Evolutionary conservation across 2,888 invertebrate genomes (phyloP).

Genomic region (Euspilapteryx auroguttella): DNA sequence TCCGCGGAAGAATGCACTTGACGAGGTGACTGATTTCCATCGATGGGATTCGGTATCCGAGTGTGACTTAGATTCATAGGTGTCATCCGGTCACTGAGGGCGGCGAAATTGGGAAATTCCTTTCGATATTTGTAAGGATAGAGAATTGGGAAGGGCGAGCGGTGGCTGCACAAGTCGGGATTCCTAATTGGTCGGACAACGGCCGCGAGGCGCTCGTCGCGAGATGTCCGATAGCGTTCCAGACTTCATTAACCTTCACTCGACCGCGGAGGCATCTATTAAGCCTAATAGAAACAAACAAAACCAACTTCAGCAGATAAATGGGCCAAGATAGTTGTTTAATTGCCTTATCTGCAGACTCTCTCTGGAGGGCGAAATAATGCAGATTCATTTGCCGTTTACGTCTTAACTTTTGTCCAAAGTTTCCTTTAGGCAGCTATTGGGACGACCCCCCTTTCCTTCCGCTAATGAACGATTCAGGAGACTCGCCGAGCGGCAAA

Average conservation of each 20-base stretch:
- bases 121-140: constrained; percentile 17
- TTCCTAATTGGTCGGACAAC: neutral
- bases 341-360: constrained; percentile 41
- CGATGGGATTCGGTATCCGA: constrained; percentile 9
- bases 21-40: constrained; percentile 39
- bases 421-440: constrained; percentile 29
- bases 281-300: constrained; percentile 53
- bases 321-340: constrained; percentile 49
- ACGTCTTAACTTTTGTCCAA: constrained; percentile 46
- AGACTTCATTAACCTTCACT: constrained; percentile 46
- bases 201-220: constrained; percentile 8
- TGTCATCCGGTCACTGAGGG: constrained; percentile 36
- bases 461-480: constrained; percentile 42
- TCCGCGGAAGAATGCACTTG: constrained; percentile 50
- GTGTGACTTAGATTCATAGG: constrained; percentile 36
- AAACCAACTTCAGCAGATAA: constrained; percentile 43
- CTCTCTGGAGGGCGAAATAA: constrained; percentile 22
- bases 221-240: constrained; percentile 32
- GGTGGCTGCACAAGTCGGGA: too few species aligned
- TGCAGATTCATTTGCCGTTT: constrained; percentile 44
- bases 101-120: constrained; percentile 44
- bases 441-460: constrained; percentile 21
- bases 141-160: too few species aligned
- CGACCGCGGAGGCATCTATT: constrained; percentile 38
- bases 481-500: constrained; percentile 32